Percentiles rank a stretch among this genome's conserved stretches.
Evolutionary conservation across 2,797 vertebrate genomes (phyloP).

Genomic region (Picus viridis): DNA sequence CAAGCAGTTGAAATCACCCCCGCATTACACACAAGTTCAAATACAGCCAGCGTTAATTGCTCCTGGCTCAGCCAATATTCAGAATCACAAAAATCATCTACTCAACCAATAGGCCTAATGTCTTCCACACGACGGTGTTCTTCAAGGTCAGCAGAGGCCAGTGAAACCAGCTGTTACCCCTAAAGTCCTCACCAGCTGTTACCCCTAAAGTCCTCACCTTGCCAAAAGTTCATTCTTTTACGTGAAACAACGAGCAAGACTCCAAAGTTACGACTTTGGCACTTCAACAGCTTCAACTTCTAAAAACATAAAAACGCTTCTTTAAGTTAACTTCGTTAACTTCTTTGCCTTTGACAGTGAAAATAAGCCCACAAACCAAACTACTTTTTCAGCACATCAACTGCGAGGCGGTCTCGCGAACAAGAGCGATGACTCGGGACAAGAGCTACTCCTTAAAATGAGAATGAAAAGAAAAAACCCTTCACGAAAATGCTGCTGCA

Average conservation of each 20-base stretch:
- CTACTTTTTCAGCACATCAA: neutral
- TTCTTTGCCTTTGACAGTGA: fast-evolving
- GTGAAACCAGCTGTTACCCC: neutral
- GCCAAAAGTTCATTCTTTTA: neutral
- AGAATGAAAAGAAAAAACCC: neutral
- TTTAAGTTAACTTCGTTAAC: no score
- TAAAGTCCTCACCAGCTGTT: neutral
- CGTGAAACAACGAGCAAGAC: fast-evolving
- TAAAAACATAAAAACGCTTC: no score
- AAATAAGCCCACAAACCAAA: neutral
- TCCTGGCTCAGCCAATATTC: neutral
- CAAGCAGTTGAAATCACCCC: neutral
- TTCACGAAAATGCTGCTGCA: fast-evolving
- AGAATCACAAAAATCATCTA: neutral
- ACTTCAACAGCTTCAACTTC: neutral
- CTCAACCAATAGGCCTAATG: neutral
- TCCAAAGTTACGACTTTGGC: fast-evolving
- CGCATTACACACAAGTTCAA: fast-evolving
- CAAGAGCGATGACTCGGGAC: neutral
- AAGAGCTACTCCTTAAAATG: fast-evolving
- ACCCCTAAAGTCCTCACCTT: neutral
- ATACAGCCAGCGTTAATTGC: fast-evolving
- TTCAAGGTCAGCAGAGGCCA: neutral
- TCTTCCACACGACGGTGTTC: neutral
- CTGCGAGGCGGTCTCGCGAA: fast-evolving